A percentile compares a stretch with the other conserved stretches of the same genome.
Evolutionary conservation across 2,888 invertebrate species (phyloP).

Genomic region (Augiades crinisus): DNA sequence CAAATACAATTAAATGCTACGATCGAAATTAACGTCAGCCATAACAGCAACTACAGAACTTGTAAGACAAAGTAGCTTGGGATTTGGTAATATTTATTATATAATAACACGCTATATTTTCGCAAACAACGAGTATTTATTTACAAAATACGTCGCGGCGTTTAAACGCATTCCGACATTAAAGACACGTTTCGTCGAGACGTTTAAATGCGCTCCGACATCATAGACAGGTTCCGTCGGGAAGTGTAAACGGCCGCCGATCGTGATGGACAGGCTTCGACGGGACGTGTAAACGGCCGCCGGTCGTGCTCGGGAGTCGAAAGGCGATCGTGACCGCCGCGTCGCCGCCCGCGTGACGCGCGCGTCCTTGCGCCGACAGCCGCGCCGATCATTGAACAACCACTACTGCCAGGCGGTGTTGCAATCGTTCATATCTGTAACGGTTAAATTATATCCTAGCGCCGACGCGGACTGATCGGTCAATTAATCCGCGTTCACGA

Average conservation of each 20-base stretch:
- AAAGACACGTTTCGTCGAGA: too few relatives aligned
- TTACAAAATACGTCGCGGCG: too few relatives aligned
- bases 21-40: too few relatives aligned
- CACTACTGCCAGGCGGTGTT: conserved; percentile 30
- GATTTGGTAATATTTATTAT: too few relatives aligned
- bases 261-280: conserved; percentile 20
- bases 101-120: too few relatives aligned
- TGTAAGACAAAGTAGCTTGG: too few relatives aligned
- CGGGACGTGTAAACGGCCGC: conserved; percentile 19
- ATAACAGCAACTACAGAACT: too few relatives aligned
- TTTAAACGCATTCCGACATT: too few relatives aligned
- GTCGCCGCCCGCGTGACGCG: conserved; percentile 60
- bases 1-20: too few relatives aligned
- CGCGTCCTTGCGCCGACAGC: conserved; percentile 52
- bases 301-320: conserved; percentile 54
- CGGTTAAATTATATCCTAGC: conserved; percentile 38
- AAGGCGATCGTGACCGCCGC: conserved; percentile 51
- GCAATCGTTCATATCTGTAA: conserved; percentile 37
- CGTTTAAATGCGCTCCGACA: too few relatives aligned
- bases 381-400: conserved; percentile 19
- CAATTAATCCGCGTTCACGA: conserved; percentile 23
- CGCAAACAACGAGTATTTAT: too few relatives aligned
- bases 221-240: too few relatives aligned
- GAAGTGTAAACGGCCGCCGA: conserved; percentile 1
- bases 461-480: conserved; percentile 26